Conservation (phyloP, 2,113 vertebrate genomes). For the Macrotus californicus region DNA sequence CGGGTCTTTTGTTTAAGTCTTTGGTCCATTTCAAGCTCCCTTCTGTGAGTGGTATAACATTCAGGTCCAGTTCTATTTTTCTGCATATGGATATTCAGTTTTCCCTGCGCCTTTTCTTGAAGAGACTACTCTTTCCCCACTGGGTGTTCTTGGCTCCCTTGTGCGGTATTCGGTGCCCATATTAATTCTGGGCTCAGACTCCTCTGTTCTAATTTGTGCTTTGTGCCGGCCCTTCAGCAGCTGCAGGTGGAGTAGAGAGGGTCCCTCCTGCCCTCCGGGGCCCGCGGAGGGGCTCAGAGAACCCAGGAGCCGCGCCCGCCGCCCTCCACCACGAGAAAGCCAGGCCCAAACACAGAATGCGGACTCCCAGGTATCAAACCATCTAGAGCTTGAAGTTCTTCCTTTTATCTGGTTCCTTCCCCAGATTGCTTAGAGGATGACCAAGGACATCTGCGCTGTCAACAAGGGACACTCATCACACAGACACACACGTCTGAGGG, state of each 20-base stretch:
- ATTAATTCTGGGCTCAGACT: not conserved
- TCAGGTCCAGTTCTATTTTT: not conserved
- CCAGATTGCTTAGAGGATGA: not conserved
- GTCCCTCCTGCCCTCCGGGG: constrained; percentile 1
- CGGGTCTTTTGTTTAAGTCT: not conserved
- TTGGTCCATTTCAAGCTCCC: not conserved
- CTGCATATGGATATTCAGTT: not conserved
- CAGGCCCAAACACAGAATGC: not conserved
- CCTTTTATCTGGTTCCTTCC: not conserved
- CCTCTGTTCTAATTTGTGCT: constrained; percentile 37
- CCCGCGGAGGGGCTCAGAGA: constrained; percentile 42
- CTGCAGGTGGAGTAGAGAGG: constrained; percentile 41
- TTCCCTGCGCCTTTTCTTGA: not conserved
- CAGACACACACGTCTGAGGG: not conserved
- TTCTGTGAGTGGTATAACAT: not conserved
- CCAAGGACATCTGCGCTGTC: not conserved
- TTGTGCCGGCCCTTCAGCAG: not conserved
- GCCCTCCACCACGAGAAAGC: not conserved
- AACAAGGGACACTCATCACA: no score
- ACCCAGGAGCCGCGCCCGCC: not conserved
- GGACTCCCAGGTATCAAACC: not conserved
- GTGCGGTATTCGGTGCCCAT: not conserved
- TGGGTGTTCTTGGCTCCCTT: not conserved
- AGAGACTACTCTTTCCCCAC: not conserved
- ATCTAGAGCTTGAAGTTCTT: not conserved